These are phyloP conservation scores for Cosmia pyralina DNA, from an alignment of 2,888 invertebrate species.

Conservation along the genomic window DNA sequence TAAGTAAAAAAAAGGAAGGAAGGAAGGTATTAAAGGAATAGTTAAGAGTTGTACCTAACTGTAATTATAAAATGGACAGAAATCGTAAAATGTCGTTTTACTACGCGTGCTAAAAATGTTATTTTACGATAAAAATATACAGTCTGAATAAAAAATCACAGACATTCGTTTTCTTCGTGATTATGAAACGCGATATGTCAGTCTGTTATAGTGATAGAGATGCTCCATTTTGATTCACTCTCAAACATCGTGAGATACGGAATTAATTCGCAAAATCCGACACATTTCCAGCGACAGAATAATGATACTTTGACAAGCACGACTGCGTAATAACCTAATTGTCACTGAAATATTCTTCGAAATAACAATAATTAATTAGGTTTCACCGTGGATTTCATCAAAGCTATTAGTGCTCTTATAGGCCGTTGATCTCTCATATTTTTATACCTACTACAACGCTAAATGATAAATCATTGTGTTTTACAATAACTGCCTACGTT, in stretches of 20 bases:
- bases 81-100: conserved; percentile 27
- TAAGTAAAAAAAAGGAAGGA: too few species aligned
- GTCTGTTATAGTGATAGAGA: conserved; percentile 45
- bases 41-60: conserved; percentile 11
- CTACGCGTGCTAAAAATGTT: conserved; percentile 12
- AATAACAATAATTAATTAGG: conserved; percentile 45
- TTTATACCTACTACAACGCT: conserved; percentile 57
- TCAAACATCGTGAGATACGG: conserved; percentile 33
- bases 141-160: conserved; percentile 26
- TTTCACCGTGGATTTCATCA: conserved; percentile 23
- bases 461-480: conserved; percentile 74
- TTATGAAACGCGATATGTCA: conserved; percentile 33
- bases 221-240: conserved; percentile 37
- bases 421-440: conserved; percentile 57
- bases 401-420: conserved; percentile 19
- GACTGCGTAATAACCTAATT: conserved; percentile 38
- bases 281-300: conserved; percentile 31
- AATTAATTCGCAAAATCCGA: conserved; percentile 47
- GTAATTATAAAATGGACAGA: conserved; percentile 31
- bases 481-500: conserved; percentile 60
- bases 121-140: conserved; percentile 26
- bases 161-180: conserved; percentile 37
- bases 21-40: conserved; percentile 44
- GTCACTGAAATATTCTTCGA: conserved; percentile 47
- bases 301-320: conserved; percentile 47